Conservation (phyloP, 2,113 vertebrate genomes). For the Tricholaema leucomelas region DNA sequence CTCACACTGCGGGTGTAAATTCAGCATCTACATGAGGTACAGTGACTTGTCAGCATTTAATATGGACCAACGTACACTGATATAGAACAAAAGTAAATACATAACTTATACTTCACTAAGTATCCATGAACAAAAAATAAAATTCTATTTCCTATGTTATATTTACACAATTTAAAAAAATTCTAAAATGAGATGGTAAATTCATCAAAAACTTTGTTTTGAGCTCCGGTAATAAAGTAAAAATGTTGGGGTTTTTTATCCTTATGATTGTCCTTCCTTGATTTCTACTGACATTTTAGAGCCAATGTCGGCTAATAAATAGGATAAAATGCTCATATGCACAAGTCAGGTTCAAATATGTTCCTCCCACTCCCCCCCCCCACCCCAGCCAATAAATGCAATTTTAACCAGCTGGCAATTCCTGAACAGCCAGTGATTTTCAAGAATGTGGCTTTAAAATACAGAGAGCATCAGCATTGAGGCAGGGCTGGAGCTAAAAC, state of each 20-base stretch:
- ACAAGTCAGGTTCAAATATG: constrained; percentile 87
- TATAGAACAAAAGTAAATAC: constrained; percentile 86
- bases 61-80: constrained; percentile 85
- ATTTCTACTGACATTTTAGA: constrained; percentile 89
- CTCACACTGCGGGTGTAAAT: constrained; percentile 75
- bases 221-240: constrained; percentile 81
- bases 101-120: constrained; percentile 96
- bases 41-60: constrained; percentile 88
- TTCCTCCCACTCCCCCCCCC: constrained; percentile 77
- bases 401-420: constrained; percentile 79
- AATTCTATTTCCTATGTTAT: constrained; percentile 96
- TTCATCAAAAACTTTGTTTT: constrained; percentile 87
- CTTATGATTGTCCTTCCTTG: constrained; percentile 90
- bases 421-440: constrained; percentile 80
- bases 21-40: constrained; percentile 90
- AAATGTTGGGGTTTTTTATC: constrained; percentile 69
- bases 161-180: constrained; percentile 95
- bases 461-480: constrained; percentile 78
- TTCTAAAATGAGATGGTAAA: constrained; percentile 90
- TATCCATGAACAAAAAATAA: constrained; percentile 95
- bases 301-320: constrained; percentile 96
- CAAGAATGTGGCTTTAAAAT: constrained; percentile 78
- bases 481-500: constrained; percentile 91
- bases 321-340: constrained; percentile 85
- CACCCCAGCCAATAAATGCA: constrained; percentile 78